phyloP scores from a whole-genome alignment of 2,113 vertebrate species.

The Stigmatopora argus region DNA sequence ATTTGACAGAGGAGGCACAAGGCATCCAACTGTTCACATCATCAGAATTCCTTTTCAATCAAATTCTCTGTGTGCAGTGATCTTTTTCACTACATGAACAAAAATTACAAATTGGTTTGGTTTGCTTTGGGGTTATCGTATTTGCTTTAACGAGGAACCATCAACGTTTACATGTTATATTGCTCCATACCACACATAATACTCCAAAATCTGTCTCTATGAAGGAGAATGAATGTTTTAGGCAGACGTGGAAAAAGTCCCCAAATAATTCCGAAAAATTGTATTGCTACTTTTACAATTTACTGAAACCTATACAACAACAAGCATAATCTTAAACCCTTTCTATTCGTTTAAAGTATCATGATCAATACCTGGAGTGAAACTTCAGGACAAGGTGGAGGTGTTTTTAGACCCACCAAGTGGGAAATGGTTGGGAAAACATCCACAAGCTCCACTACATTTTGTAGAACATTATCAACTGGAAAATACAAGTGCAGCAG shows the following conservation, averaged over 20 bases:
- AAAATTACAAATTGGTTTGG: background rate
- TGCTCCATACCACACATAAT: background rate
- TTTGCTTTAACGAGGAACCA: background rate
- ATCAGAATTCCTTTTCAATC: conserved; percentile 4
- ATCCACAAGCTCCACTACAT: conserved; percentile 83
- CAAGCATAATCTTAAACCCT: too few relatives aligned
- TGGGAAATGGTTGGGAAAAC: conserved; percentile 81
- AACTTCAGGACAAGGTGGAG: conserved; percentile 63
- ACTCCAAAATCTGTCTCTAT: background rate
- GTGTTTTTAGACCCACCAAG: conserved; percentile 70
- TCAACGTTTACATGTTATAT: background rate
- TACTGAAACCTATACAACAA: too few relatives aligned
- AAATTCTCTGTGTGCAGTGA: background rate
- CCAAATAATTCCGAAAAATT: too few relatives aligned
- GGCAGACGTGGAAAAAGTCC: too few relatives aligned
- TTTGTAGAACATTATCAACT: conserved; percentile 61
- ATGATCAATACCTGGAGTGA: conserved; percentile 67
- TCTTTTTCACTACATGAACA: background rate
- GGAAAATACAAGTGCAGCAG: conserved; percentile 15
- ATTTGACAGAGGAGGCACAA: background rate
- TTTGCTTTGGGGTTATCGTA: background rate
- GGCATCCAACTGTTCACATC: background rate
- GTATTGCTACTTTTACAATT: too few relatives aligned
- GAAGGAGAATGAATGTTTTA: too few relatives aligned
- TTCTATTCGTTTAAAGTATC: background rate